Conservation (phyloP, 2,888 invertebrate genomes). For the Meloe dianella region DNA sequence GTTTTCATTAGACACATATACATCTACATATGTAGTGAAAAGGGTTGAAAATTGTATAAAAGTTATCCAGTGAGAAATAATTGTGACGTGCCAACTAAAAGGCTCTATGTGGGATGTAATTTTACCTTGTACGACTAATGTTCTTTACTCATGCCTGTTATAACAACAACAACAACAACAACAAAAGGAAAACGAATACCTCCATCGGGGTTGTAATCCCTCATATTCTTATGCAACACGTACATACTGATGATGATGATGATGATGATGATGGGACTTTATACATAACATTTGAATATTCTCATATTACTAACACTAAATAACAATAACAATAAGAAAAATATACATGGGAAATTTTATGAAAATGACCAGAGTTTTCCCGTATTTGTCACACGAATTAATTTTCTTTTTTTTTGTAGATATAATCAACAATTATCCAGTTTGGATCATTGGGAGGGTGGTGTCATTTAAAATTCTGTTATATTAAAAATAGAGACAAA, state of each 20-base stretch:
- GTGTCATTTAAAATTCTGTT: not conserved
- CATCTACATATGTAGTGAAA: constrained; percentile 31
- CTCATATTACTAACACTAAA: constrained; percentile 1
- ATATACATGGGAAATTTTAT: not conserved
- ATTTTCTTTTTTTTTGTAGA: not conserved
- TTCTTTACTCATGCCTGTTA: constrained; percentile 34
- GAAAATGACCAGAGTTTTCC: not conserved
- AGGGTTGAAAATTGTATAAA: constrained; percentile 48
- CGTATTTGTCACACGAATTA: not conserved
- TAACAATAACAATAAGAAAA: not conserved
- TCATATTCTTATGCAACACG: constrained; percentile 19
- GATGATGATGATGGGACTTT: not conserved
- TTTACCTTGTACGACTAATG: constrained; percentile 35
- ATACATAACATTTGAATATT: not conserved
- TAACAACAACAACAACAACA: constrained; percentile 15
- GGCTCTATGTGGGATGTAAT: constrained; percentile 33
- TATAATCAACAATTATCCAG: too few relatives aligned
- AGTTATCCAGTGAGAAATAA: constrained; percentile 46
- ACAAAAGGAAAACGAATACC: constrained; percentile 36
- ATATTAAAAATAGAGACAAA: not conserved
- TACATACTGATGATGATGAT: not conserved
- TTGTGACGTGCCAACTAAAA: constrained; percentile 46
- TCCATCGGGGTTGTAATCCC: constrained; percentile 28
- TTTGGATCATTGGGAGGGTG: too few relatives aligned
- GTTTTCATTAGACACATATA: too few relatives aligned